phyloP scores from a whole-genome alignment of 2,113 vertebrate genomes.

The Neopipo cinnamomea region DNA sequence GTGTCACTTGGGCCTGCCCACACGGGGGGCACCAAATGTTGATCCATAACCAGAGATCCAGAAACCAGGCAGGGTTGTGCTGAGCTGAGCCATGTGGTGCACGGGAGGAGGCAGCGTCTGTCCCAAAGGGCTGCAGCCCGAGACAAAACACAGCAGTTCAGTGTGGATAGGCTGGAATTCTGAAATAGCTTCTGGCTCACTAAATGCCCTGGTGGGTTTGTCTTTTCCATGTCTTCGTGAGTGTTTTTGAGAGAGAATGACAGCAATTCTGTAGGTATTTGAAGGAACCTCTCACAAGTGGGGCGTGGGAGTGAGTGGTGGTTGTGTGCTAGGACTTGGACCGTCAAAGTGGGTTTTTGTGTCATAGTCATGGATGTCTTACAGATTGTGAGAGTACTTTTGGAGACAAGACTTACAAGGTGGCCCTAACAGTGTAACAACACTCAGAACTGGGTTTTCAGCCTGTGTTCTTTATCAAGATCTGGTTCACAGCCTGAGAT shows the following conservation, averaged over 20 bases:
- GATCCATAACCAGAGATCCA: not conserved
- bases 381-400: not conserved
- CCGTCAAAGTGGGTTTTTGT: rapidly evolving
- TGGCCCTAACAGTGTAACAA: not conserved
- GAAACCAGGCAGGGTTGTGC: not conserved
- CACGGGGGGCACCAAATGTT: rapidly evolving
- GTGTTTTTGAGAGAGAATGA: not conserved
- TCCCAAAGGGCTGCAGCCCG: not conserved
- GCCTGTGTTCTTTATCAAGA: not conserved
- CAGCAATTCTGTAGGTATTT: not conserved
- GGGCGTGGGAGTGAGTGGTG: not conserved
- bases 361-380: not conserved
- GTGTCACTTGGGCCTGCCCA: not conserved
- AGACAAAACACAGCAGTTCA: rapidly evolving
- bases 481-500: not conserved
- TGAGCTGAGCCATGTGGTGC: not conserved
- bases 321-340: not conserved
- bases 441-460: not conserved
- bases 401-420: not conserved
- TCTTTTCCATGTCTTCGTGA: not conserved
- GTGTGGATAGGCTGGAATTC: not conserved
- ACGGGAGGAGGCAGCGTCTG: not conserved
- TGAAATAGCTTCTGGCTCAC: not conserved
- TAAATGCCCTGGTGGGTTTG: not conserved
- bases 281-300: not conserved